These are phyloP conservation scores for Leucopsar rothschildi DNA, from an alignment of 2,113 vertebrate genomes.

Conservation along the genomic window DNA sequence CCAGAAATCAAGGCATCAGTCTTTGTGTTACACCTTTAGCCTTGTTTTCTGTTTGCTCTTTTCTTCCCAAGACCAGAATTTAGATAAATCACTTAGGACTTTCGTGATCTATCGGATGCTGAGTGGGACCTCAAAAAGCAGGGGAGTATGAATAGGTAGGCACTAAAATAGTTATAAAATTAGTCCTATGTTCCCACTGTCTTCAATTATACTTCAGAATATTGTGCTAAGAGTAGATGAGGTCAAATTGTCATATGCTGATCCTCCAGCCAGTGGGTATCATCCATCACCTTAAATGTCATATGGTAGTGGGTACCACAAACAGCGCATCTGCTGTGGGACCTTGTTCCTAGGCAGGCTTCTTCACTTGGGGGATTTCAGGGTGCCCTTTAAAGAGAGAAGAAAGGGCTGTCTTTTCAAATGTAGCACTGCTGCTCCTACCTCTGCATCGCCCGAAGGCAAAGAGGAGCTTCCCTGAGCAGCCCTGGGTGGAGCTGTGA, in stretches of 20 bases:
- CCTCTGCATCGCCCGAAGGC: accelerated
- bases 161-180: not conserved
- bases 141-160: not conserved
- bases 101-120: not conserved
- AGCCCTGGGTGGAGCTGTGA: not conserved
- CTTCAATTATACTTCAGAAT: not conserved
- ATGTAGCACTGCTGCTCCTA: accelerated
- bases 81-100: not conserved
- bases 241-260: not conserved
- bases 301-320: not conserved
- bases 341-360: not conserved
- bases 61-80: not conserved
- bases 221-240: not conserved
- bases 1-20: not conserved
- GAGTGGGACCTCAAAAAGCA: not conserved
- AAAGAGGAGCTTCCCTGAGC: not conserved
- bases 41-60: not conserved
- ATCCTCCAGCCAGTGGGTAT: not conserved
- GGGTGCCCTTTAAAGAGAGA: not conserved
- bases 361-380: not conserved
- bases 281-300: not conserved
- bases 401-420: not conserved
- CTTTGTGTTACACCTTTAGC: not conserved
- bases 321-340: not conserved
- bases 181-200: not conserved